Percentiles rank a stretch among this genome's conserved stretches.
phyloP scores from a whole-genome alignment of 2,888 invertebrate genomes.

The Nipponacmea schrenckii region DNA sequence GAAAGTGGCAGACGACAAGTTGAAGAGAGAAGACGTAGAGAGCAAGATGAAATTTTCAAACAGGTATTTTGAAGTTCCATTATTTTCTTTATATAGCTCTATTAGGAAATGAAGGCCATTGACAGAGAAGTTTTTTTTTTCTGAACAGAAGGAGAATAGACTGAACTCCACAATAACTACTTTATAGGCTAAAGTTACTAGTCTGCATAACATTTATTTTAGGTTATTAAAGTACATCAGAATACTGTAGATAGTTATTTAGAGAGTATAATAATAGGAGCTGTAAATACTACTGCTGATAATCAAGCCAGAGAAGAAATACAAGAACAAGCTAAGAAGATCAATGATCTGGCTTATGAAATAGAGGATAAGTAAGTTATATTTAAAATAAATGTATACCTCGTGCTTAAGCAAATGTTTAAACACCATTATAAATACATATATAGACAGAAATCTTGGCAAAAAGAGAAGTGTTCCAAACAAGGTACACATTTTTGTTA shows the following conservation, averaged over 20 bases:
- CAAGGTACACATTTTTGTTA: too few species aligned
- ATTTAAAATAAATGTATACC: not conserved
- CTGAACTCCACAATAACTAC: too few species aligned
- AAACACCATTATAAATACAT: too few species aligned
- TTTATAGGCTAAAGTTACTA: too few species aligned
- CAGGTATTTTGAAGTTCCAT: conserved; percentile 72
- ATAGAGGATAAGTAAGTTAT: conserved; percentile 63
- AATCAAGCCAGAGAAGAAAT: conserved; percentile 72
- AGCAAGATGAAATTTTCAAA: conserved; percentile 85
- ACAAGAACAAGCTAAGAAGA: conserved; percentile 71
- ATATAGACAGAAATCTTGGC: too few species aligned
- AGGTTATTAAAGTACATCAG: conserved; percentile 74
- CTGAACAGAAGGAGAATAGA: not conserved
- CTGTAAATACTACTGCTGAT: conserved; percentile 73
- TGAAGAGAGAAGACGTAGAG: conserved; percentile 78
- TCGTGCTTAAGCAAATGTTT: not conserved
- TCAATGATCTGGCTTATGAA: conserved; percentile 72
- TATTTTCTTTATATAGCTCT: too few species aligned
- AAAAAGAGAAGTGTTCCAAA: too few species aligned
- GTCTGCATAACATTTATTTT: conserved; percentile 18
- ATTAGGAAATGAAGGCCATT: not conserved
- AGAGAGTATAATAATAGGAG: conserved; percentile 74
- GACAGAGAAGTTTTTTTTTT: not conserved
- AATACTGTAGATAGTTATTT: conserved; percentile 75
- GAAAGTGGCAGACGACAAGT: conserved; percentile 83